These are phyloP conservation scores for Toxostoma redivivum DNA, from an alignment of 2,113 vertebrate genomes.

Conservation along the genomic window DNA sequence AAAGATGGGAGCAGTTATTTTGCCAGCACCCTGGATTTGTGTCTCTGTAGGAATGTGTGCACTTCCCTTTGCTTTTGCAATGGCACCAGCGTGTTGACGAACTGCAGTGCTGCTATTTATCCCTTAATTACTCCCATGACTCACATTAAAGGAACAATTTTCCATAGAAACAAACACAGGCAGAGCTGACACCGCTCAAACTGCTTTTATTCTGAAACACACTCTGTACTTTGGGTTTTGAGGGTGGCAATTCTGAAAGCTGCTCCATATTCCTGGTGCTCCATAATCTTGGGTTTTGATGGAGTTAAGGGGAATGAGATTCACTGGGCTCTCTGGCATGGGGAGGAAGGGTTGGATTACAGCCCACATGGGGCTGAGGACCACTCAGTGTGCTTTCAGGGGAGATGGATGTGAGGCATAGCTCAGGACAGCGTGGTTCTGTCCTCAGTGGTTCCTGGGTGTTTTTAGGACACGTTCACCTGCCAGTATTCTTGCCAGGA, in stretches of 20 bases:
- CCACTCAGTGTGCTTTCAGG: neutral
- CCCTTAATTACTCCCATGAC: conserved; percentile 60
- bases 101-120: conserved; percentile 57
- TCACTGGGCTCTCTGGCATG: neutral
- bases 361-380: neutral
- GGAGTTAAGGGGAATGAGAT: neutral
- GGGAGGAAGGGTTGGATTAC: neutral
- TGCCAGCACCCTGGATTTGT: conserved; percentile 26
- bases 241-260: neutral
- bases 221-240: neutral
- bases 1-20: conserved; percentile 12
- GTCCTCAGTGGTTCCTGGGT: neutral
- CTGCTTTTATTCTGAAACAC: conserved; percentile 35
- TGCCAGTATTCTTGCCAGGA: neutral
- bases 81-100: conserved; percentile 36
- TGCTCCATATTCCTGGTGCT: neutral
- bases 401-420: neutral
- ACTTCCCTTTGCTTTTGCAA: conserved; percentile 51
- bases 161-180: conserved; percentile 56
- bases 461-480: neutral
- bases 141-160: conserved; percentile 57
- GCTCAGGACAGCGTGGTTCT: neutral
- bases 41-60: neutral
- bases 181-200: neutral
- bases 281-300: neutral